Percentiles rank a stretch among this genome's conserved stretches.
These are phyloP conservation scores for Sebastes minor DNA, from an alignment of 2,797 vertebrate genomes.

Conservation along the genomic window DNA sequence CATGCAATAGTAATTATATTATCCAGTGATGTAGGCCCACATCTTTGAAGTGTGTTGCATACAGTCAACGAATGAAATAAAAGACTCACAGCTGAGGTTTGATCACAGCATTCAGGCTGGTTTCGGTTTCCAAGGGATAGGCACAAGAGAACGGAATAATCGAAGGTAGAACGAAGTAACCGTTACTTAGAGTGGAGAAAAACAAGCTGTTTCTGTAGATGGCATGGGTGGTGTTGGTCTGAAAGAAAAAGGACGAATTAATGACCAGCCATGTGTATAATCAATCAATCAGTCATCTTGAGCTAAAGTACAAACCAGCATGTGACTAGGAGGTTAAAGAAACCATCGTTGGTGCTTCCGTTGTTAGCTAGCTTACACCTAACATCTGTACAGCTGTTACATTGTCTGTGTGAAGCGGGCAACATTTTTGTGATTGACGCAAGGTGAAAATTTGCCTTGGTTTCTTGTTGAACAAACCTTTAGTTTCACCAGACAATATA, in stretches of 20 bases:
- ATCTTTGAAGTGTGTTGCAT: neutral
- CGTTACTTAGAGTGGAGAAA: slow-evolving; percentile 50
- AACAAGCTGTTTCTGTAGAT: slow-evolving; percentile 54
- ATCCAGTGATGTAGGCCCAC: neutral
- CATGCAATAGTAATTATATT: neutral
- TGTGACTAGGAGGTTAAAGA: neutral
- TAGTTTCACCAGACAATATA: too few species aligned
- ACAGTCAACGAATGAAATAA: neutral
- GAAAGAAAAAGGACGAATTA: neutral
- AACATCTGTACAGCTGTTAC: fast-evolving
- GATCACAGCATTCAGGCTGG: neutral
- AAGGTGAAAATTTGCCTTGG: too few species aligned
- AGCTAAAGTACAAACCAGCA: neutral
- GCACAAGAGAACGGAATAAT: slow-evolving; percentile 75
- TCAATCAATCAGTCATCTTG: neutral
- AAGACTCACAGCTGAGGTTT: neutral
- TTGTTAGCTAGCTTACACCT: too few species aligned
- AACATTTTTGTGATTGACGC: too few species aligned
- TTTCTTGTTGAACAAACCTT: fast-evolving
- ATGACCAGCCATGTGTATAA: neutral
- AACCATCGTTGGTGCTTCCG: neutral
- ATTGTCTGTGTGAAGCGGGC: too few species aligned
- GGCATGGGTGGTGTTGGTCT: too few species aligned
- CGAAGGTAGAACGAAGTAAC: slow-evolving; percentile 62
- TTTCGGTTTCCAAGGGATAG: slow-evolving; percentile 71